Conservation (phyloP, 2,797 vertebrate species). For the Sylvia borin region DNA sequence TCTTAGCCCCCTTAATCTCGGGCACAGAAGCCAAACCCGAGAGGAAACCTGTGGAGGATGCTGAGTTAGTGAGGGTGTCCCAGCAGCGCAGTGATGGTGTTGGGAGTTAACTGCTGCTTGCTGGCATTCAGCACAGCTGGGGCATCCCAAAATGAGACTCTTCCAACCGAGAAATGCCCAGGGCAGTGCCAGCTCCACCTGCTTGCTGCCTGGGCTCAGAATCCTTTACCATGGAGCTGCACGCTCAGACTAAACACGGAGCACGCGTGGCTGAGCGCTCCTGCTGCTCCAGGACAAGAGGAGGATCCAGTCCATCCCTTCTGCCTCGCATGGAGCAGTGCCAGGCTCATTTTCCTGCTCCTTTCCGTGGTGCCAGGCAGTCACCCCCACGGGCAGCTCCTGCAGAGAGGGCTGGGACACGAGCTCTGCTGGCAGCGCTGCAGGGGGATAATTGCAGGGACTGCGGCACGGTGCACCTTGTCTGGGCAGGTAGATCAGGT, state of each 20-base stretch:
- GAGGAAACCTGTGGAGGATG: neutral
- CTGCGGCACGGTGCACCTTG: neutral
- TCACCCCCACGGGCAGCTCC: neutral
- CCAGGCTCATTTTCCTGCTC: neutral
- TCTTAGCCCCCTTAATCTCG: too few species aligned
- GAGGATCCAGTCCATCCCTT: neutral
- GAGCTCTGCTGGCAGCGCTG: neutral
- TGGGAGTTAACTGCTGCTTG: neutral
- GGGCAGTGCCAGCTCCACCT: neutral
- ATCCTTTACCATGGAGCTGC: accelerated
- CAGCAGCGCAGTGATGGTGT: accelerated
- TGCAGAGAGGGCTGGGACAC: accelerated
- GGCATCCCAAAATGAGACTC: neutral
- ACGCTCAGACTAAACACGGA: neutral
- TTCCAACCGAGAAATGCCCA: neutral
- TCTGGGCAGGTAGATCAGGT: neutral
- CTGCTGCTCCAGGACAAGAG: accelerated
- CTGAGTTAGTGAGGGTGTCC: neutral
- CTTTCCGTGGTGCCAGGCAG: accelerated
- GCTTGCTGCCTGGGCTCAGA: neutral
- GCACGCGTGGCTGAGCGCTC: neutral
- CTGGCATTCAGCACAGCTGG: neutral
- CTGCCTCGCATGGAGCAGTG: neutral
- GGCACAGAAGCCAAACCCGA: too few species aligned
- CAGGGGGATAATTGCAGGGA: neutral